Base-by-base conservation (phyloP, 2,113 vertebrate species). In the Pardalotus punctatus region DNA sequence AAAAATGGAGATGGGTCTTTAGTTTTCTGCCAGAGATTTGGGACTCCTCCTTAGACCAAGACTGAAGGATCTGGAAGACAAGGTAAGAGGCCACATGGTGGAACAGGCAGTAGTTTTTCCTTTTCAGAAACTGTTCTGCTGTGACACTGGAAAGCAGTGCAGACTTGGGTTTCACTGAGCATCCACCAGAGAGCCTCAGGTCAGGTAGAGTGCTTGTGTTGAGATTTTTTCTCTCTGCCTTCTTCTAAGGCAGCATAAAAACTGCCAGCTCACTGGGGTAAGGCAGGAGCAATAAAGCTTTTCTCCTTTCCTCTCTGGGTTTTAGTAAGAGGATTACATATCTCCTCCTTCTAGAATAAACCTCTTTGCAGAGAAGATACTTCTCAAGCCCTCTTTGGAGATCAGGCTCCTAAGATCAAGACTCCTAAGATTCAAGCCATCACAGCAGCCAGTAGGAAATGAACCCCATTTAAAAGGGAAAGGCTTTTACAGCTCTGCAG, bases 351-450 rank as follows among this genome's bases (percentile, higher is more conserved):
- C 62, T 79, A 87, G 40, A 93, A 79, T 93, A 96, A 94, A 95
- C 78, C 86, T 93, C 94, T 96, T 93, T 94, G 66, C 84, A 95
- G 81, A 33, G 57, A 90, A 96, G 91, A 95, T 87, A 90, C 87
- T 91, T 76, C 50, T 81, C 91, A 96, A 96, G 70, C 73, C 73
- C 66, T 87, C 84, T 89, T 84, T 84, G 91, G 91, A 91, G 84
- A 91, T 95, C 95, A 87, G 69, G 50, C 54, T 28, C 62, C 72
- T 69, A 69, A 69, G 83, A 81, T 71, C 72, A 81, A 64, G 65
- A 65, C 81, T 90, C 54, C 62, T 69, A 71, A 80, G 66, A 91
- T 38, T 80, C 65, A 89, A 87, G 78, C 24, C 77, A 84, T 76
- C 85, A 60, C 36, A 89, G 81, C 73, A 86, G 66, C 71, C 92